phyloP scores from a whole-genome alignment of 2,113 vertebrate species.

The Steatornis caripensis region DNA sequence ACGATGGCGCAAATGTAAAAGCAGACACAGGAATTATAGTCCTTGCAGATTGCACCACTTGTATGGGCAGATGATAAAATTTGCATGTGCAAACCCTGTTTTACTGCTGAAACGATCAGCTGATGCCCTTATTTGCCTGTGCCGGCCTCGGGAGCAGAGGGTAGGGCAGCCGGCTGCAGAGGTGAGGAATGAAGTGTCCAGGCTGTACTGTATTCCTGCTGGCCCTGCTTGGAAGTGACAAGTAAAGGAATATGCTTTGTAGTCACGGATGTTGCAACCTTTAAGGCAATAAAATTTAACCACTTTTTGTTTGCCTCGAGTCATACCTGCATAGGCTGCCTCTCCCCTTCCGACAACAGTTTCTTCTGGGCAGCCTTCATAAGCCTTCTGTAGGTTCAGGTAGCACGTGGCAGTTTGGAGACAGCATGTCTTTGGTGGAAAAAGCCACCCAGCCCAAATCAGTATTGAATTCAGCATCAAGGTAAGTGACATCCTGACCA shows the following conservation, averaged over 20 bases:
- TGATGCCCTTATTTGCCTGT: neutral
- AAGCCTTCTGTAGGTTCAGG: neutral
- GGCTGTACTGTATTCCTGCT: neutral
- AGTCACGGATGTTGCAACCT: neutral
- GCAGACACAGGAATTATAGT: neutral
- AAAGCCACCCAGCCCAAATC: neutral
- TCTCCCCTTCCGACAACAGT: neutral
- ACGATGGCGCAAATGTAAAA: neutral
- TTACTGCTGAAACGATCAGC: neutral
- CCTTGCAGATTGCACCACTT: neutral
- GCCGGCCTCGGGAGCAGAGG: neutral
- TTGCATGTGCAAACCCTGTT: neutral
- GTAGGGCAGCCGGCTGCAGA: neutral
- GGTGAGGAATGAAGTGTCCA: neutral
- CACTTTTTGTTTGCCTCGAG: neutral
- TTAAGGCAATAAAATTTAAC: neutral
- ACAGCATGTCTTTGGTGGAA: neutral
- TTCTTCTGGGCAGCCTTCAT: neutral
- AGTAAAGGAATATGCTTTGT: neutral
- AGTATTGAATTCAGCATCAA: neutral
- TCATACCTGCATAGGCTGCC: neutral
- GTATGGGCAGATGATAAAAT: neutral
- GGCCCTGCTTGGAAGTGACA: neutral
- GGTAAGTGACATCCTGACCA: neutral
- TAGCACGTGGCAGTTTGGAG: accelerated